Base-by-base conservation (phyloP, 2,113 vertebrate species). In the Gambusia holbrooki region DNA sequence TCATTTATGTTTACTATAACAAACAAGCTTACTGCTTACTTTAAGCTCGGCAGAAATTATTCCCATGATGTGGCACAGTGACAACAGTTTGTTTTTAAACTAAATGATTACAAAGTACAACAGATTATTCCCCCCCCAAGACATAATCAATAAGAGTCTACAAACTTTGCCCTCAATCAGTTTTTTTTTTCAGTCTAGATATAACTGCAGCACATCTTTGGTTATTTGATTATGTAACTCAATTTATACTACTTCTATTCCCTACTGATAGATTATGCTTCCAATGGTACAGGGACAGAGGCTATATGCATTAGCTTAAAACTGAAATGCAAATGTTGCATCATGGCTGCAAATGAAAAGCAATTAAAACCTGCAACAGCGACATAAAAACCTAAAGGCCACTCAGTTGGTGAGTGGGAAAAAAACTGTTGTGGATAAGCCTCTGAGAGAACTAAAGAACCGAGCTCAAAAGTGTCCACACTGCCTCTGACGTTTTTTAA, bases 401-500 rank as follows among this genome's bases (percentile, higher is more conserved):
- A 85, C 84, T 76, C 65, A 85, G 85, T 76, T 87, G 82, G 69
- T 80, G 83, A 83, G 76, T 35, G 69, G 62, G 62, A 73, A 82
- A 62, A 62, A 83, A 84, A 25, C 9, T 9, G 7, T 58, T 58
- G 19, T n/a, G 71, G 65, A 51, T 75, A 28, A 76, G 76, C 66
- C 65, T 69, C 29, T 29, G 75, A 81, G 64, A 87, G 76, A 76
- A 71, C 71, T 54, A n/a, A 72, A 81, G 67, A 90, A 67, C 66
- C 77, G 48, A 75, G 71, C 82, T 87, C 72, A 87, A 77, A 78
- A 91, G 89, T 92, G 88, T 92, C 90, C 90, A 89, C 61, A 76
- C 79, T 84, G 88, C 85, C 86, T 92, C 90, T 93, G 93, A 93
- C 90, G 91, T 94, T 93, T 84, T 91, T 89, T 81, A 90, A 89